Evolutionary conservation across 2,888 invertebrate species (phyloP), one percentile per base, ranked within the genome.

Genomic region (Polietes domitor): DNA sequence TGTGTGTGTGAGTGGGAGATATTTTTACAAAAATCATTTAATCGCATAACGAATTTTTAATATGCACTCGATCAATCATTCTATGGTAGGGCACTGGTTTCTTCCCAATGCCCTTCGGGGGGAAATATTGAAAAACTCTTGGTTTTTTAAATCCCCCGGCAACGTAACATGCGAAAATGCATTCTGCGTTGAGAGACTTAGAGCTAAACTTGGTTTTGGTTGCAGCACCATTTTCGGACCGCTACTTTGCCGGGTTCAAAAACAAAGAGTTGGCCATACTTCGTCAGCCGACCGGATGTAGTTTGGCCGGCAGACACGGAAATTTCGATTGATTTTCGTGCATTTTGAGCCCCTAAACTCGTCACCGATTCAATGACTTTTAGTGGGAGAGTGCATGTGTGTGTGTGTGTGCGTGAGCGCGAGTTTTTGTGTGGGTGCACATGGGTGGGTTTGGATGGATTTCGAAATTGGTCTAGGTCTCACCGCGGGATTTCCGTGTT

Each of bases 321-420:
- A 84, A 84, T 73, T 43, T 68, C 73, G 81, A 83, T 78, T 58
- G 68, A 78, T 72, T 28, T 53, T 41, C 63, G 37, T 71, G 53
- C 75, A 81, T 17, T 50, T 61, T 78, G 81, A 81, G 81, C 81
- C 84, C 84, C 84, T 19, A 7, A 68, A 75, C 37, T 80, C 80
- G 77, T 74, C 47, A 15, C 28, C 65, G 50, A 19, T 68, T 43
- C 26, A 47, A 50, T 28, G 72, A 84, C 50, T 78, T 82, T 80
- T 80, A 63, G n/a, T n/a, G 70, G 32, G 43, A 28, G 12, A 43
- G 53, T 68, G 47, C 65, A 47, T 9, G 5, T 7, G 53, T 17
- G 50, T 50, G 53, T 71, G 1, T 73, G 43, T 32, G 32, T 32
- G 21, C 58, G 28, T 58, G 21, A 2, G 53, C 12, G 61, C 50